These are phyloP conservation scores for Podilymbus podiceps DNA, from an alignment of 2,113 vertebrate species.

Conservation along the genomic window DNA sequence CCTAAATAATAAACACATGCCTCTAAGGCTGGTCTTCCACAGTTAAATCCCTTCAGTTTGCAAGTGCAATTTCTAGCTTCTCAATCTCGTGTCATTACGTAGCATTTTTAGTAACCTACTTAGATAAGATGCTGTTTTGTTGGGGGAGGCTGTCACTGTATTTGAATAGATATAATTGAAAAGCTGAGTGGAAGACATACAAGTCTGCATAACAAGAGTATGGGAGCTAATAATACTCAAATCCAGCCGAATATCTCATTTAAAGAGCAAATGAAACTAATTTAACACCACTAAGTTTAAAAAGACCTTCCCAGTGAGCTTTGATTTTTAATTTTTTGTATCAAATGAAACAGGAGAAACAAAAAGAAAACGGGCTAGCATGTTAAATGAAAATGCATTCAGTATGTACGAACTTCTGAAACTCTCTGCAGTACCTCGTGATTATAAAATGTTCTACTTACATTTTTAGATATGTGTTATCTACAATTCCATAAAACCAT, in stretches of 20 bases:
- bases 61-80: background rate
- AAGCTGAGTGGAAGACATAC: background rate
- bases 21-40: background rate
- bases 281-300: background rate
- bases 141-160: background rate
- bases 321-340: background rate
- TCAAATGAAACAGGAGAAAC: background rate
- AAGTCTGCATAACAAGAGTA: background rate
- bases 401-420: background rate
- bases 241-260: background rate
- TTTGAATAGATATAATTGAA: slow-evolving; percentile 7
- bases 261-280: background rate
- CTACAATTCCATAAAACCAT: background rate
- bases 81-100: background rate
- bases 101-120: slow-evolving; percentile 36
- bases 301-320: background rate
- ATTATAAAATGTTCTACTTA: background rate
- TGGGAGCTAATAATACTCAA: background rate
- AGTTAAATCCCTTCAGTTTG: background rate
- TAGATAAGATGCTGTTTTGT: background rate
- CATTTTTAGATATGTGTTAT: background rate
- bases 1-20: slow-evolving; percentile 21
- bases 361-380: background rate
- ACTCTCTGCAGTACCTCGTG: background rate
- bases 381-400: background rate